phyloP scores from a whole-genome alignment of 2,113 vertebrate species.

The Naja naja region DNA sequence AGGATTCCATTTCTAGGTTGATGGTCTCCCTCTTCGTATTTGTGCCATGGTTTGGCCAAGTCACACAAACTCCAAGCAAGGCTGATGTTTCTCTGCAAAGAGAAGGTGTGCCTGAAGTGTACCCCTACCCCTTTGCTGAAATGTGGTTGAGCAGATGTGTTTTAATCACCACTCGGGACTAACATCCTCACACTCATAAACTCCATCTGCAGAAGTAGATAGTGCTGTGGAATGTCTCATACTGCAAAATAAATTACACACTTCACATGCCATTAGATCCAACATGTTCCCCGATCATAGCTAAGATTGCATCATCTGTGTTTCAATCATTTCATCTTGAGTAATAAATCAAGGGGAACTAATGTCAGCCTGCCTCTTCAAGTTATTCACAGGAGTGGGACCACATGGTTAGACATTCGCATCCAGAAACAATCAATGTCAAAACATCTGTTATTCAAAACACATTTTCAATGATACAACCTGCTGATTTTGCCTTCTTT shows the following conservation, averaged over 20 bases:
- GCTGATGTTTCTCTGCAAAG: neutral
- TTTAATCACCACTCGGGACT: neutral
- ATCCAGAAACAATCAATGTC: conserved; percentile 8
- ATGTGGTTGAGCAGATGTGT: neutral
- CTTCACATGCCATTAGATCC: neutral
- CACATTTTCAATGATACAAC: neutral
- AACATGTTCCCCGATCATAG: neutral
- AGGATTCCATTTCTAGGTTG: neutral
- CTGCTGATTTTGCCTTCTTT: neutral
- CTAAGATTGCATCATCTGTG: neutral
- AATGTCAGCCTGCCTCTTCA: conserved; percentile 1
- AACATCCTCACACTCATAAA: neutral
- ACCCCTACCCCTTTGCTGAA: neutral
- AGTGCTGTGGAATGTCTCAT: neutral
- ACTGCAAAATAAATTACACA: conserved; percentile 11
- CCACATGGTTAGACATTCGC: neutral
- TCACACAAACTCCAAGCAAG: neutral
- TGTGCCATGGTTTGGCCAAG: neutral
- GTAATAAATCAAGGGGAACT: conserved; percentile 17
- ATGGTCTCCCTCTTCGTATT: neutral
- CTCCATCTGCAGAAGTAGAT: neutral
- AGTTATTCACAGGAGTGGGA: neutral
- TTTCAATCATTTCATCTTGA: conserved; percentile 1
- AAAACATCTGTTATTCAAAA: neutral
- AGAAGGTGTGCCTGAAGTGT: neutral